These are phyloP conservation scores for Dendrolimus kikuchii DNA, from an alignment of 1,140 invertebrate species.

Conservation along the genomic window DNA sequence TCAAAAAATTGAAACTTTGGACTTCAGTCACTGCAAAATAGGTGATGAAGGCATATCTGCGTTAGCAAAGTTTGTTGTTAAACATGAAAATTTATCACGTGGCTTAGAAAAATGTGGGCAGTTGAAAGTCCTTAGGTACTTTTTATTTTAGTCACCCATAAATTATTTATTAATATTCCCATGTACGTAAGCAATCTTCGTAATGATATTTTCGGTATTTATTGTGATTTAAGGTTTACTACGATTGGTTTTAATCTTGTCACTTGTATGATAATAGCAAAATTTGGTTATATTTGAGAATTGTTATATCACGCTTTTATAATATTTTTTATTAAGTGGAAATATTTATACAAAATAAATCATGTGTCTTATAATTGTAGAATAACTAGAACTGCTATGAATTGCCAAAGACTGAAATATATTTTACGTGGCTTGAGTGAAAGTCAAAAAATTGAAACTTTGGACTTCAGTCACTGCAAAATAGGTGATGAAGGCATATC, in stretches of 20 bases:
- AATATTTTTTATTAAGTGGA: too few relatives aligned
- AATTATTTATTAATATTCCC: too few relatives aligned
- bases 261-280: too few relatives aligned
- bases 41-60: slow-evolving; percentile 55
- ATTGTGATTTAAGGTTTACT: too few relatives aligned
- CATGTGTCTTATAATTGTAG: slow-evolving; percentile 32
- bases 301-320: too few relatives aligned
- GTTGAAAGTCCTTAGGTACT: too few relatives aligned
- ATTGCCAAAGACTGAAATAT: slow-evolving; percentile 63
- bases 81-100: slow-evolving; percentile 53
- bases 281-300: too few relatives aligned
- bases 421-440: slow-evolving; percentile 61
- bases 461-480: slow-evolving; percentile 71
- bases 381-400: slow-evolving; percentile 66
- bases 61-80: slow-evolving; percentile 60
- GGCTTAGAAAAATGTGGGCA: too few relatives aligned
- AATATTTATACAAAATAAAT: background rate
- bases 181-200: too few relatives aligned
- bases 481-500: slow-evolving; percentile 60
- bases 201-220: too few relatives aligned
- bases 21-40: slow-evolving; percentile 70
- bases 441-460: slow-evolving; percentile 44
- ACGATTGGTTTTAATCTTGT: too few relatives aligned
- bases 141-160: too few relatives aligned
- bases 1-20: slow-evolving; percentile 51